phyloP scores from a whole-genome alignment of 1,140 invertebrate species.

The Cydia pomonella region DNA sequence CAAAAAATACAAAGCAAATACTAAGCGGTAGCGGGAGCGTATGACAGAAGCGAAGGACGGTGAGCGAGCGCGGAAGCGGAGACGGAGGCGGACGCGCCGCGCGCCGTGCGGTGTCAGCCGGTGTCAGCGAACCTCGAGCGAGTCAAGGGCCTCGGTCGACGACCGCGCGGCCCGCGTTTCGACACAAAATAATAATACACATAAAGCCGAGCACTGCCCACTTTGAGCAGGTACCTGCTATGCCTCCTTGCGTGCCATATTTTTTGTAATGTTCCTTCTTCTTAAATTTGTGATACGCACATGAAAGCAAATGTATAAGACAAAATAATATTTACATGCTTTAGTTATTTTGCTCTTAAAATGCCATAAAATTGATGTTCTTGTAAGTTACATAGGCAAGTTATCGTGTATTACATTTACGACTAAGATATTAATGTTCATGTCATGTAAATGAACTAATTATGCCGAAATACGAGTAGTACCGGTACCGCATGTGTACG shows the following conservation, averaged over 20 bases:
- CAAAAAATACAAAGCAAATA: neutral
- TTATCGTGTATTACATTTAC: neutral
- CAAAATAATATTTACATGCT: neutral
- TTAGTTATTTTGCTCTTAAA: neutral
- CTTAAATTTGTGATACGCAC: neutral
- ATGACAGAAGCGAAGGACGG: slow-evolving; percentile 32
- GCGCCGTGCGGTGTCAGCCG: slow-evolving; percentile 46
- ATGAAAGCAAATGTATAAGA: neutral
- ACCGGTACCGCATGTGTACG: neutral
- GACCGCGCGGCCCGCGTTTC: slow-evolving; percentile 64
- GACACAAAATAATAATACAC: slow-evolving; percentile 53
- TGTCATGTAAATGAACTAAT: neutral
- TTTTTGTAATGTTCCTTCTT: neutral
- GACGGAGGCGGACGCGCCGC: neutral
- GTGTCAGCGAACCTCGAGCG: slow-evolving; percentile 72
- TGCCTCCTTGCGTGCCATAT: slow-evolving; percentile 7
- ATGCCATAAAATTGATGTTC: neutral
- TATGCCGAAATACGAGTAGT: slow-evolving; percentile 1
- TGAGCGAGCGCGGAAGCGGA: slow-evolving; percentile 34
- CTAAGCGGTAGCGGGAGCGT: slow-evolving; percentile 2
- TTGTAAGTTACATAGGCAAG: neutral
- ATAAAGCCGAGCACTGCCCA: slow-evolving; percentile 49
- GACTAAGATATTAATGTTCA: neutral
- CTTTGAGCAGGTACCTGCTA: slow-evolving; percentile 37
- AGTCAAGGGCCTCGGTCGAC: slow-evolving; percentile 78